Percentiles rank a stretch among this genome's conserved stretches.
phyloP scores from a whole-genome alignment of 2,888 invertebrate genomes.

The Glyphotaelius pellucidus region DNA sequence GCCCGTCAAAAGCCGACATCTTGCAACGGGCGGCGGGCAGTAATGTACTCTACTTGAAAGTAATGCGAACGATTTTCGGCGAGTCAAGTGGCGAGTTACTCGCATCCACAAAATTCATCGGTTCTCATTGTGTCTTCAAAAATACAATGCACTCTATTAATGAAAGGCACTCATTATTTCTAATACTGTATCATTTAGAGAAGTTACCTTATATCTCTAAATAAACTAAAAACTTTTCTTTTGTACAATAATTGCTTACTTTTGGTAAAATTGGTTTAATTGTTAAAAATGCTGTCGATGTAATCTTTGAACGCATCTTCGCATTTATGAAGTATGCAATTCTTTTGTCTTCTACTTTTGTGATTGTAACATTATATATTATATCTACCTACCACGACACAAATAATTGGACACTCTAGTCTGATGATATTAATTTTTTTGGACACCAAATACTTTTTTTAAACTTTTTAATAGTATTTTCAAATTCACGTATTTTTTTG shows the following conservation, averaged over 20 bases:
- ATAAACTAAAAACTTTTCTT: neutral
- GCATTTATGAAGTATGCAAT: neutral
- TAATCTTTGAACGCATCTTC: neutral
- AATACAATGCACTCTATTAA: neutral
- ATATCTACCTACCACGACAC: neutral
- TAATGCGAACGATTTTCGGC: no score
- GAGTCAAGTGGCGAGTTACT: no score
- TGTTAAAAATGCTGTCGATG: slow-evolving; percentile 3
- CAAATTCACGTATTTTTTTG: no score
- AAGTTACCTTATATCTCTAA: neutral
- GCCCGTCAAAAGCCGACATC: no score
- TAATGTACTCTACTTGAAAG: no score
- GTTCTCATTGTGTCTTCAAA: neutral
- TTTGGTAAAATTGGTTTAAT: neutral
- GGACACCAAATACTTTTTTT: no score
- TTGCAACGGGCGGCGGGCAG: no score
- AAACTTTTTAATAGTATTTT: no score
- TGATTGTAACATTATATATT: neutral
- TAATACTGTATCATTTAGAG: neutral
- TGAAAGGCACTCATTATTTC: no score
- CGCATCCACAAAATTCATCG: no score
- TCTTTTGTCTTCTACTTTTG: neutral
- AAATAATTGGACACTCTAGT: no score
- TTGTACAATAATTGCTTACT: neutral
- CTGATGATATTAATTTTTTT: no score